These are phyloP conservation scores for Sphyrna mokarran DNA, from an alignment of 2,113 vertebrate species.

Conservation along the genomic window DNA sequence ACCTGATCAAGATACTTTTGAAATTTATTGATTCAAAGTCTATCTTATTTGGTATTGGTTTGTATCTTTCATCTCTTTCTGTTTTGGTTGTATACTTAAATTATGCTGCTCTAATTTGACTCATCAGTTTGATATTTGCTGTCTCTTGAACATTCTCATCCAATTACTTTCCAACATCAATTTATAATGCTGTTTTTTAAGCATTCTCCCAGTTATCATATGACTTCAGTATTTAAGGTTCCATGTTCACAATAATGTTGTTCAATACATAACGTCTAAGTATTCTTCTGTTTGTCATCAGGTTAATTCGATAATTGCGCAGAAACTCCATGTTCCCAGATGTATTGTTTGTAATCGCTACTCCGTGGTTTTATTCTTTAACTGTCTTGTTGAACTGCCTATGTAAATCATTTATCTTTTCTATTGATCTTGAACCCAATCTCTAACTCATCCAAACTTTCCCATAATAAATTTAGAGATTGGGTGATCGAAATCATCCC, in stretches of 20 bases:
- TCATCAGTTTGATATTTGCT: not conserved
- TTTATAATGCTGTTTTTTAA: not conserved
- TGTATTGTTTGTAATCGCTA: not conserved
- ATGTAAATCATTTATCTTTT: not conserved
- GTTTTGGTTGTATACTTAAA: not conserved
- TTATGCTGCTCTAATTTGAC: not conserved
- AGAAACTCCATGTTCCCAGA: not conserved
- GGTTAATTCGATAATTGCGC: not conserved
- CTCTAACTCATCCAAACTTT: not conserved
- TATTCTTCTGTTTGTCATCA: not conserved
- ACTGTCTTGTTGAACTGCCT: not conserved
- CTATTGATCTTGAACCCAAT: not conserved
- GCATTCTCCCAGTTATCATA: not conserved
- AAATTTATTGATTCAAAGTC: not conserved
- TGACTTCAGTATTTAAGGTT: not conserved
- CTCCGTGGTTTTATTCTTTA: not conserved
- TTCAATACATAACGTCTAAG: not conserved
- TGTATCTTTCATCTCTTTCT: not conserved
- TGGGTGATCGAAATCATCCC: not conserved
- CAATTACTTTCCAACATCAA: not conserved
- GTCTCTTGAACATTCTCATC: not conserved
- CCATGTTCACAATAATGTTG: not conserved
- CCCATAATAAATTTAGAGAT: not conserved
- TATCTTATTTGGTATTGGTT: not conserved
- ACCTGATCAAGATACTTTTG: conserved; percentile 2